Base-by-base conservation (phyloP, 2,113 vertebrate genomes). In the Hassar affinis region DNA sequence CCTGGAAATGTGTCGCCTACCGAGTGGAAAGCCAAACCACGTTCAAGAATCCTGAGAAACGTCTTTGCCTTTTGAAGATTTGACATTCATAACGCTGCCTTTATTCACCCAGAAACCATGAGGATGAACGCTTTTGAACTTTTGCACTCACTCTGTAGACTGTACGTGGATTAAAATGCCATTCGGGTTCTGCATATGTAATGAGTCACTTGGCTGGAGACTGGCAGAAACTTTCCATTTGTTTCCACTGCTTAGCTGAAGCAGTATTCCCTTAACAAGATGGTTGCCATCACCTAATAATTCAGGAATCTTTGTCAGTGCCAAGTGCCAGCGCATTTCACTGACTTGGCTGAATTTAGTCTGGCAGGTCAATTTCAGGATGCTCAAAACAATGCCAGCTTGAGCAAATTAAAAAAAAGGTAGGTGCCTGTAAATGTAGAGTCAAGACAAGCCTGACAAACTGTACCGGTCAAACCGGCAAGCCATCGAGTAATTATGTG, bases 341-440 rank as follows among this genome's bases (percentile, higher is more conserved):
- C 33, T 83, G 38, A 47, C 79, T 69, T 76, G 47, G 69, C 27
- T 33, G 47, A 84, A 86, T 86, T 52, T 61, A 69, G 49, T 83
- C 79, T 84, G 81, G 81, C 85, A 84, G 76, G 38, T 49, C 80
- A 86, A 86, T 80, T 61, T 83, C 25, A 18, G 66, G 49, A 30
- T 66, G 25, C 56, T 80, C 85, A 80, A 80, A 84, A 86, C 85
- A 77, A 80, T 76, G 80, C 78, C 61, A 77, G 85, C 59, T 2
- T 61, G 56, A 86, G 77, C 85, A 84, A 84, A 83, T 86, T 84
- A 47, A 45, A 86, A 33, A 85, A 86, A 78, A 49, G 85, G 85
- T n/a, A 86, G 76, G 78, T 75, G 69, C 51, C 81, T 84, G 47
- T 69, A 74, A 51, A 51, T 42, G 49, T 69, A 72, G 59, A 84